Percentiles rank a stretch among this genome's conserved stretches.
Evolutionary conservation across 2,888 invertebrate species (phyloP).

Genomic region (Stictocephala bisonia): DNA sequence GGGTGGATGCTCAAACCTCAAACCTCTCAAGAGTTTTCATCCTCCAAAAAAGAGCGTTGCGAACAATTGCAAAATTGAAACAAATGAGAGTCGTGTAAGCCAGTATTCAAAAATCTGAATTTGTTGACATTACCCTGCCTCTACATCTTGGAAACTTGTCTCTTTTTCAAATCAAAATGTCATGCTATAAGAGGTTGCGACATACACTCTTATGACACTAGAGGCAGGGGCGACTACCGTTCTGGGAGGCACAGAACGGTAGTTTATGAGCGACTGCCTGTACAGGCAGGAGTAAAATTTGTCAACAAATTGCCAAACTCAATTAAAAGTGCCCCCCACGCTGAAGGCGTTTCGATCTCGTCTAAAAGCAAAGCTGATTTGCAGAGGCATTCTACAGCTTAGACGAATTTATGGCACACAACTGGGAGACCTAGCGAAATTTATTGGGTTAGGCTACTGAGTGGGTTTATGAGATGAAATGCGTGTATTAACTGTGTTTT

Average conservation of each 20-base stretch:
- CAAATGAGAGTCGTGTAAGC: background rate
- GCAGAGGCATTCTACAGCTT: too few species aligned
- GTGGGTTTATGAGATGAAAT: too few species aligned
- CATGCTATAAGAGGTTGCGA: background rate
- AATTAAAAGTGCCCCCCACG: too few species aligned
- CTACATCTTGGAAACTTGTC: background rate
- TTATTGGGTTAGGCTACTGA: too few species aligned
- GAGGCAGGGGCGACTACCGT: background rate
- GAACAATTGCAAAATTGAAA: background rate
- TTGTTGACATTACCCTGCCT: background rate
- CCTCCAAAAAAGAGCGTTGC: background rate
- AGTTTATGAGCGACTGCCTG: background rate
- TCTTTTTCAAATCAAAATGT: background rate
- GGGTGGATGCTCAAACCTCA: too few species aligned
- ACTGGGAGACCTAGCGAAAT: too few species aligned
- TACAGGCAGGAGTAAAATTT: too few species aligned
- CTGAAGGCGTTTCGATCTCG: too few species aligned
- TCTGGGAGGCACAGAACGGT: background rate
- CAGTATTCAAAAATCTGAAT: background rate
- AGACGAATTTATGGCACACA: too few species aligned
- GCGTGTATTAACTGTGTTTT: too few species aligned
- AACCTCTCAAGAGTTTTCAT: background rate
- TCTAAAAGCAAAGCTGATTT: too few species aligned
- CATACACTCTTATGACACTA: background rate
- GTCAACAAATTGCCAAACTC: too few species aligned